These are phyloP conservation scores for Crenichthys baileyi DNA, from an alignment of 2,797 vertebrate species.

Conservation along the genomic window DNA sequence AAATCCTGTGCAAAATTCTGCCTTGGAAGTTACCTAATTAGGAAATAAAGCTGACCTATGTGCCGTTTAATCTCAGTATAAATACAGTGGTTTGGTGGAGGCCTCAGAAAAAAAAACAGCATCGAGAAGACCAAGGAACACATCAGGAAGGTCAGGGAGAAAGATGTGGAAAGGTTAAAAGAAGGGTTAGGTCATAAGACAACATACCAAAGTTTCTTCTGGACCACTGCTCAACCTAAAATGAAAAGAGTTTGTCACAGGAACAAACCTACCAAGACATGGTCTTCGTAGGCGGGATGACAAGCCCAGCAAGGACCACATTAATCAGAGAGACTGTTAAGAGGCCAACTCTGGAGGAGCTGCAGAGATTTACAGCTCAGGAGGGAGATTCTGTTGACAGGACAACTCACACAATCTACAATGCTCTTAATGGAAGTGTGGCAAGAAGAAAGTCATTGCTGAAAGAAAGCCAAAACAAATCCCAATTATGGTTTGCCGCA, in stretches of 20 bases:
- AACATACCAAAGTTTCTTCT: not conserved
- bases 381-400: not conserved
- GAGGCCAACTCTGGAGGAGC: too few species aligned
- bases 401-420: not conserved
- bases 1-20: not conserved
- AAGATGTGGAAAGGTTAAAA: not conserved
- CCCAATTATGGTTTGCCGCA: not conserved
- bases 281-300: too few species aligned
- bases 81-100: not conserved
- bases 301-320: too few species aligned
- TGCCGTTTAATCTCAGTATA: not conserved
- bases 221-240: not conserved
- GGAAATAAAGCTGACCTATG: not conserved
- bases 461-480: not conserved
- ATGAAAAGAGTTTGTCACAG: not conserved
- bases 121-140: not conserved
- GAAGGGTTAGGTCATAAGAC: not conserved
- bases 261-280: too few species aligned
- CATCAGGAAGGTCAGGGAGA: not conserved
- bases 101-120: not conserved
- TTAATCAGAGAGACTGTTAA: too few species aligned
- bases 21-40: not conserved
- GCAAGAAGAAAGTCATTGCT: not conserved
- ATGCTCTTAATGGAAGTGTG: not conserved
- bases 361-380: too few species aligned